A percentile compares a stretch with the other conserved stretches of the same genome.
Evolutionary conservation across 2,888 invertebrate species (phyloP).

Genomic region (Troides aeacus): DNA sequence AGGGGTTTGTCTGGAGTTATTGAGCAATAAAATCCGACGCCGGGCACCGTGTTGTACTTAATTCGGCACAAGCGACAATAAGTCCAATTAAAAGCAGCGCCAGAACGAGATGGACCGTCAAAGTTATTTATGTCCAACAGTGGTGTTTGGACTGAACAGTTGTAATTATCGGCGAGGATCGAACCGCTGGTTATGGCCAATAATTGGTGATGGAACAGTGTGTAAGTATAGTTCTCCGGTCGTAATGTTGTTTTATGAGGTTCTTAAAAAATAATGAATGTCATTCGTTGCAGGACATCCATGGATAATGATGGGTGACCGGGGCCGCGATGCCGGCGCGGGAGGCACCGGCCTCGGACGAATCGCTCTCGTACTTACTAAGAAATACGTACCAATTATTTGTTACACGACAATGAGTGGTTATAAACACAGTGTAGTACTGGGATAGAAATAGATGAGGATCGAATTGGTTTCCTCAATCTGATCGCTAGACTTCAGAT

Average conservation of each 20-base stretch:
- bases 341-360: no score
- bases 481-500: no score
- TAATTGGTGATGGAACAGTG: slow-evolving; percentile 70
- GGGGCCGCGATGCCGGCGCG: neutral
- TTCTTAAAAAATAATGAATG: slow-evolving; percentile 71
- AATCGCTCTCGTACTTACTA: neutral
- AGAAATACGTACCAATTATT: no score
- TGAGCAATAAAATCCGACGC: slow-evolving; percentile 17
- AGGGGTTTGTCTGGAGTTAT: slow-evolving; percentile 11
- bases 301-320: slow-evolving; percentile 30
- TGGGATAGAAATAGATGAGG: no score
- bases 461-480: no score
- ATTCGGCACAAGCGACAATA: slow-evolving; percentile 36
- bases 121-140: slow-evolving; percentile 46
- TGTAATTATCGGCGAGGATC: slow-evolving; percentile 72
- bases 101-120: slow-evolving; percentile 39
- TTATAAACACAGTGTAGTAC: no score
- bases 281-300: slow-evolving; percentile 56
- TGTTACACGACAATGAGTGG: no score
- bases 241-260: slow-evolving; percentile 70
- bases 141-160: slow-evolving; percentile 46
- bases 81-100: slow-evolving; percentile 39
- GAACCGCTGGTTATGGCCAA: slow-evolving; percentile 68
- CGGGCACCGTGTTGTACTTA: slow-evolving; percentile 14
- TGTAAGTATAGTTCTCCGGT: slow-evolving; percentile 62